phyloP scores from a whole-genome alignment of 2,113 vertebrate genomes.

The Tapirus terrestris region DNA sequence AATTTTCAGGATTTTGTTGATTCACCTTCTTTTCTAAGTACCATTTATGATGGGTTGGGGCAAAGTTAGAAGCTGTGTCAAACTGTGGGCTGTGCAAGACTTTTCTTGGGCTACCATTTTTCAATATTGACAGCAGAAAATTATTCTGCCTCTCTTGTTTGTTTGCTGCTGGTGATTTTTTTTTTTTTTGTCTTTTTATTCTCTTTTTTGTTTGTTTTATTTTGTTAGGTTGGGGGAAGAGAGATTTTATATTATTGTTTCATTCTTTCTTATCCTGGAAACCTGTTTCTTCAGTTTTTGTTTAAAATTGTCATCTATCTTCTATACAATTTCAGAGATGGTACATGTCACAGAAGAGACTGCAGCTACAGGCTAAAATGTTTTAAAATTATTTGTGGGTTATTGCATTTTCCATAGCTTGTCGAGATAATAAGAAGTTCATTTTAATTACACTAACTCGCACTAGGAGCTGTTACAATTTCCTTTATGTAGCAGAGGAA shows the following conservation, averaged over 20 bases:
- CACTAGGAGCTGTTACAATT: slow-evolving; percentile 15
- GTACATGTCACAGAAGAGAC: background rate
- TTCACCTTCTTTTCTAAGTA: background rate
- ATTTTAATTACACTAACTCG: slow-evolving; percentile 30
- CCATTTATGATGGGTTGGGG: background rate
- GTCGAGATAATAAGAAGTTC: background rate
- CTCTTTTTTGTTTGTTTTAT: background rate
- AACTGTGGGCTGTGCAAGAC: background rate
- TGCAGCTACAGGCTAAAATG: background rate
- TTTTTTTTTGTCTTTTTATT: background rate
- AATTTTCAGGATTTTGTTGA: background rate
- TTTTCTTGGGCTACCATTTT: background rate
- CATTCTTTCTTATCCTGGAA: background rate
- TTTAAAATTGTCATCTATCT: slow-evolving; percentile 46
- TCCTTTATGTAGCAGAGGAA: slow-evolving; percentile 27
- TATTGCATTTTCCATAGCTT: slow-evolving; percentile 24
- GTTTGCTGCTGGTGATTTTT: background rate
- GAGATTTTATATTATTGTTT: background rate
- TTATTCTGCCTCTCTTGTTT: background rate
- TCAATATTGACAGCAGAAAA: background rate
- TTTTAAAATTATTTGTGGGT: slow-evolving; percentile 32
- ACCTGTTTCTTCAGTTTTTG: slow-evolving; percentile 25
- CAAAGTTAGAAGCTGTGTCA: background rate
- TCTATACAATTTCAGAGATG: background rate
- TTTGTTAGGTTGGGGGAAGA: background rate